Evolutionary conservation across 1,140 invertebrate genomes (phyloP), one percentile per base, ranked within the genome.

Genomic region (Neotoxoptera formosana): DNA sequence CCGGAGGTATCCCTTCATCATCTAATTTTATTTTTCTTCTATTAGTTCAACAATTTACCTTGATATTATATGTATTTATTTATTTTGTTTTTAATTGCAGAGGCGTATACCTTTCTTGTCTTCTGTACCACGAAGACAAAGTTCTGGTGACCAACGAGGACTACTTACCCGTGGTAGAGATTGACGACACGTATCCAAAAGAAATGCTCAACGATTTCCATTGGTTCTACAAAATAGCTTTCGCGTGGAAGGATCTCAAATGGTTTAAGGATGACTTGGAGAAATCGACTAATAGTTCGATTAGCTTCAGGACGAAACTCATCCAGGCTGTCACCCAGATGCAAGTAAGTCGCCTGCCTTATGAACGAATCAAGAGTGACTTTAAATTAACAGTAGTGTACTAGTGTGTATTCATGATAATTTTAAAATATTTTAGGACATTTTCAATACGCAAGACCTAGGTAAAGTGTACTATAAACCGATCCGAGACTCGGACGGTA

Each of bases 151-250:
- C 99, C 7, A 98, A 98, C 95, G 99, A 99, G 96, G 99, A 99
- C 94, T 98, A 98, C 95, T 96, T 99, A 81, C 99, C 99, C 8
- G 98, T 99, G 53, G 98, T 99, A 94, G 98, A 99, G 96, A 97
- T 99, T 30, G 99, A 99, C 95, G 99, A 99, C 95, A 98, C 98
- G 34, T 99, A 98, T 95, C 98, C 98, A 45, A 97, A 97, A 94
- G 97, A 97, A 94, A 97, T 99, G 51, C 97, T 99, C 95, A 97
- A 97, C 93, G 99, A 99, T 95, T 98, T 99, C 95, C 98, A 99
- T 95, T 99, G 99, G 99, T 96, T 99, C 4, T 98, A 99, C 97
- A 99, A 99, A 96, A 98, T 98, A 30, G 97, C 98, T 0, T 99
- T 98, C 95, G 98, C 98, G 0, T 99, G 99, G 99, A 98, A 99